phyloP scores from a whole-genome alignment of 2,888 invertebrate genomes.

The Podotricha telesiphe region DNA sequence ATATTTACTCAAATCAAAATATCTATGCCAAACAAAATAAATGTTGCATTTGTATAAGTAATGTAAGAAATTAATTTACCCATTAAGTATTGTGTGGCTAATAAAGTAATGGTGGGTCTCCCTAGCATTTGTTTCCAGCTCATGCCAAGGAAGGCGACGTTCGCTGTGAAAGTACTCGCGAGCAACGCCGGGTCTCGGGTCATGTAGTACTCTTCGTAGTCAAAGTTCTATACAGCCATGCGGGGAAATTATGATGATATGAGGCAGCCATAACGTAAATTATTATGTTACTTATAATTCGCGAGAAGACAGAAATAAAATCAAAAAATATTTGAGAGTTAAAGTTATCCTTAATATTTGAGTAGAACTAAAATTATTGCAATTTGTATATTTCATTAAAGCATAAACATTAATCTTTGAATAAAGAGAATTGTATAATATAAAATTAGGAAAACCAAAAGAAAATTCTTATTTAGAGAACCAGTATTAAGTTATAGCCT shows the following conservation, averaged over 20 bases:
- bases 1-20: not conserved
- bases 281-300: not conserved
- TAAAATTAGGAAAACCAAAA: no score
- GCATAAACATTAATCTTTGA: no score
- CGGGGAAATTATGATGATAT: constrained; percentile 50
- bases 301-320: not conserved
- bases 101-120: constrained; percentile 95
- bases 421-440: no score
- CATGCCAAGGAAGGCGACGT: constrained; percentile 97
- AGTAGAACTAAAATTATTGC: no score
- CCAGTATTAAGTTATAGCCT: no score
- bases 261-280: not conserved
- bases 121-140: constrained; percentile 99
- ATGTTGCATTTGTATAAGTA: not conserved
- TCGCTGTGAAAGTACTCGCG: constrained; percentile 96
- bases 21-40: not conserved
- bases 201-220: constrained; percentile 97
- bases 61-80: constrained; percentile 82
- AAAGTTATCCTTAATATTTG: no score
- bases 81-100: constrained; percentile 92
- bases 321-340: no score
- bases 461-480: no score
- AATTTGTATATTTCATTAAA: no score
- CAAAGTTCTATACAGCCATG: constrained; percentile 89
- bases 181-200: constrained; percentile 97